Conservation (phyloP, 2,888 invertebrate species). For the Rambutsinella grinnellia region DNA sequence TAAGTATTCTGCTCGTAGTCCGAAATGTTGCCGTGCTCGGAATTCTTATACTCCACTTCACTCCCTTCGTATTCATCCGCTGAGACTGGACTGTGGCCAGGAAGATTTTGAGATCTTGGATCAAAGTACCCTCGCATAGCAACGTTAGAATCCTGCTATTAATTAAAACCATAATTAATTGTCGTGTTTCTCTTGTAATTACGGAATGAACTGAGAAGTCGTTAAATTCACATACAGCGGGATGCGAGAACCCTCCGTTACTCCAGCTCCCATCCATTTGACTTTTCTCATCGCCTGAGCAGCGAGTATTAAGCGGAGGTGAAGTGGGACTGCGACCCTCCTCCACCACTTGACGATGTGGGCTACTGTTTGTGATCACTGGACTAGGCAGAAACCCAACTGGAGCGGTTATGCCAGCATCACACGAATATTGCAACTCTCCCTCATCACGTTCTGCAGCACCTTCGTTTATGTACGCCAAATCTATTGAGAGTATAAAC, state of each 20-base stretch:
- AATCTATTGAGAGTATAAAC: conserved; percentile 1
- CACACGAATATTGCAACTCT: conserved; percentile 34
- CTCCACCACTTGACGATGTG: conserved; percentile 15
- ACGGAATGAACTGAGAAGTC: not conserved
- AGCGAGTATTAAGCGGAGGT: conserved; percentile 27
- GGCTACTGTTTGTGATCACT: conserved; percentile 43
- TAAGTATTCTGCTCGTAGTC: conserved; percentile 40
- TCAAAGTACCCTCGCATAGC: conserved; percentile 40
- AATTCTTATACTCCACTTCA: conserved; percentile 32
- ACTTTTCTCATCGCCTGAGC: conserved; percentile 14
- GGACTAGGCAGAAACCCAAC: conserved; percentile 48
- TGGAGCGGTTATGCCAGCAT: conserved; percentile 23
- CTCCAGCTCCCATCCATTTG: conserved; percentile 13
- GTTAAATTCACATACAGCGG: conserved; percentile 11
- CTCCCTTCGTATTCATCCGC: conserved; percentile 44
- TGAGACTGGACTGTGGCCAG: conserved; percentile 46
- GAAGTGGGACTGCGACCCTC: conserved; percentile 29
- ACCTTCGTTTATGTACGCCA: conserved; percentile 31
- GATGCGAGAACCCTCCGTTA: conserved; percentile 32
- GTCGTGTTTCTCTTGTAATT: not conserved
- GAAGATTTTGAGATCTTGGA: conserved; percentile 44
- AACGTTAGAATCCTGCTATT: conserved; percentile 14
- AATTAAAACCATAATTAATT: not conserved
- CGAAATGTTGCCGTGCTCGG: conserved; percentile 39
- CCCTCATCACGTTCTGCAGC: conserved; percentile 36